These are phyloP conservation scores for Tupaia chinensis DNA, from an alignment of 2,113 vertebrate genomes.

Conservation along the genomic window DNA sequence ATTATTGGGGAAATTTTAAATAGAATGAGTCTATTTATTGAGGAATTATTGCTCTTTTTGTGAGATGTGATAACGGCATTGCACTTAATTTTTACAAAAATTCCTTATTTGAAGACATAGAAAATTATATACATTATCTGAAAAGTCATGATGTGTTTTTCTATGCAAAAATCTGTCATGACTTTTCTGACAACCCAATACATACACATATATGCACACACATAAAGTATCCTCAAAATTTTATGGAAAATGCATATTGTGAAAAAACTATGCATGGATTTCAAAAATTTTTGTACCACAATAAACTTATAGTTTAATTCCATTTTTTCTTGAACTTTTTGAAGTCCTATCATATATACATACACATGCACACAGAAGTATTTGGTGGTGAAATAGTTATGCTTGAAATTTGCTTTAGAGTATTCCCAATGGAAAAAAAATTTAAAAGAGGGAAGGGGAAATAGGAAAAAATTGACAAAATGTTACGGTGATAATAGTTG, in stretches of 20 bases:
- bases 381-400: background rate
- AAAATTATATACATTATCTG: background rate
- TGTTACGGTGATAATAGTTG: background rate
- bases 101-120: background rate
- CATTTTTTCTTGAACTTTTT: no score
- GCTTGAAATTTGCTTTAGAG: slow-evolving; percentile 4
- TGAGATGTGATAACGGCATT: background rate
- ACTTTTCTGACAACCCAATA: background rate
- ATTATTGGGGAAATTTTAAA: background rate
- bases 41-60: background rate
- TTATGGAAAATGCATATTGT: no score
- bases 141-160: no score
- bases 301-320: no score
- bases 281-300: no score
- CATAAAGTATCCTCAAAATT: no score
- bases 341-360: background rate
- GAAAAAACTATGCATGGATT: no score
- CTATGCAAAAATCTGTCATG: no score
- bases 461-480: background rate
- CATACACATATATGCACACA: background rate
- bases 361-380: background rate
- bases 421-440: background rate
- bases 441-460: background rate
- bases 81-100: background rate
- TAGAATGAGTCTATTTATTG: background rate